These are phyloP conservation scores for Podabrus alpinus DNA, from an alignment of 2,888 invertebrate genomes.

Conservation along the genomic window DNA sequence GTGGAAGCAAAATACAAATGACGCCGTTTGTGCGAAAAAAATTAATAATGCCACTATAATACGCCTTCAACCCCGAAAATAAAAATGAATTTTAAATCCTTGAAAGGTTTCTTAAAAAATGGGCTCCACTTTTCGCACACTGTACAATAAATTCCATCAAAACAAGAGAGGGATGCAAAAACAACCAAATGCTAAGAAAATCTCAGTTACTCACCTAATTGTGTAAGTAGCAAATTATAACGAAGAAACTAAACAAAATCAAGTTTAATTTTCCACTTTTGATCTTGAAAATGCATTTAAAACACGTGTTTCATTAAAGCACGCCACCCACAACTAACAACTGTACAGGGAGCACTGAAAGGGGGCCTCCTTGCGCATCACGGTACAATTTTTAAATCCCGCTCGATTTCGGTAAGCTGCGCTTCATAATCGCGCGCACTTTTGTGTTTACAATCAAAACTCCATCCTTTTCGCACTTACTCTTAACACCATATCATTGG, in stretches of 20 bases:
- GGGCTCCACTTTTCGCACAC: background rate
- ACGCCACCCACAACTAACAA: constrained; percentile 38
- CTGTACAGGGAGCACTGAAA: constrained; percentile 38
- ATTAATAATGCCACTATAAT: background rate
- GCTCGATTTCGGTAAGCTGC: constrained; percentile 41
- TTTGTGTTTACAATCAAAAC: constrained; percentile 34
- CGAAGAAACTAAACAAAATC: background rate
- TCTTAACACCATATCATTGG: background rate
- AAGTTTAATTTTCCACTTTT: background rate
- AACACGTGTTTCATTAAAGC: constrained; percentile 34
- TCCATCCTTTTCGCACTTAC: constrained; percentile 15
- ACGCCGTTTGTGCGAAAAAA: background rate
- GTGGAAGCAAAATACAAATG: constrained; percentile 17
- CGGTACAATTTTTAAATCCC: constrained; percentile 39
- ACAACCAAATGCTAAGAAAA: background rate
- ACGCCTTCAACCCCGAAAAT: background rate
- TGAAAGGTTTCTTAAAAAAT: background rate
- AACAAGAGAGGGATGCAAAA: background rate
- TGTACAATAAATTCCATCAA: background rate
- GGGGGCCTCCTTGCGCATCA: constrained; percentile 32
- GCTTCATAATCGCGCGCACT: constrained; percentile 33
- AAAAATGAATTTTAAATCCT: background rate
- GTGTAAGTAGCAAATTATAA: background rate
- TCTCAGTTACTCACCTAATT: background rate
- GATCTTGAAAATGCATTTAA: constrained; percentile 16